phyloP scores from a whole-genome alignment of 2,888 invertebrate species.

The Euclidia mi region DNA sequence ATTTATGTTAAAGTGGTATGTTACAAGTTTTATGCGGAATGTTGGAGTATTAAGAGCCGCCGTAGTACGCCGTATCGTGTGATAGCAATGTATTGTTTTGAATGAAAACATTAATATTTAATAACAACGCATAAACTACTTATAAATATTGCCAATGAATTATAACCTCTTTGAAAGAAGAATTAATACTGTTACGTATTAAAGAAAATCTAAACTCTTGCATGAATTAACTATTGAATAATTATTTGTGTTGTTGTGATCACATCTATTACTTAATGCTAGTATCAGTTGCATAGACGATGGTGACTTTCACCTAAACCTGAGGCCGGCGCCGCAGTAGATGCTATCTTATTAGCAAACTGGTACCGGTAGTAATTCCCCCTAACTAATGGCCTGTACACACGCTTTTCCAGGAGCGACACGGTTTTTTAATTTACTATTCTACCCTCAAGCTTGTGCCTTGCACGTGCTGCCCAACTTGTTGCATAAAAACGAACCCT shows the following conservation, averaged over 20 bases:
- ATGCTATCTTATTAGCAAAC: slow-evolving; percentile 66
- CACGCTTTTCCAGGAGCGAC: slow-evolving; percentile 30
- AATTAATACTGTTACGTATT: not conserved
- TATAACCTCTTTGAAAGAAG: not conserved
- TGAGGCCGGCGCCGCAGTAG: slow-evolving; percentile 53
- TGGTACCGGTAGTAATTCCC: slow-evolving; percentile 48
- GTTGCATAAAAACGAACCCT: slow-evolving; percentile 53
- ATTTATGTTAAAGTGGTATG: slow-evolving; percentile 57
- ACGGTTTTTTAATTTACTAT: slow-evolving; percentile 32
- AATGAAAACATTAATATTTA: slow-evolving; percentile 17
- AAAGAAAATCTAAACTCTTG: not conserved
- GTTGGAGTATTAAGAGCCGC: slow-evolving; percentile 61
- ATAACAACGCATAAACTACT: slow-evolving; percentile 5
- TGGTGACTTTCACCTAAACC: slow-evolving; percentile 61
- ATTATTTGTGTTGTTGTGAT: slow-evolving; percentile 1
- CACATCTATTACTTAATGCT: slow-evolving; percentile 34
- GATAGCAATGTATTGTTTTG: slow-evolving; percentile 27
- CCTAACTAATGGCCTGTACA: slow-evolving; percentile 33
- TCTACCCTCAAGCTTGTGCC: slow-evolving; percentile 34
- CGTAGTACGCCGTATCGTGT: slow-evolving; percentile 28
- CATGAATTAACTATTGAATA: not conserved
- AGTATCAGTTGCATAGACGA: slow-evolving; percentile 32
- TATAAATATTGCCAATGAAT: not conserved
- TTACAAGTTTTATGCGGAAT: slow-evolving; percentile 58
- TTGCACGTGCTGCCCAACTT: slow-evolving; percentile 53